A percentile compares a stretch with the other conserved stretches of the same genome.
Conservation (phyloP, 2,888 invertebrate species). For the Eretmocerus hayati region DNA sequence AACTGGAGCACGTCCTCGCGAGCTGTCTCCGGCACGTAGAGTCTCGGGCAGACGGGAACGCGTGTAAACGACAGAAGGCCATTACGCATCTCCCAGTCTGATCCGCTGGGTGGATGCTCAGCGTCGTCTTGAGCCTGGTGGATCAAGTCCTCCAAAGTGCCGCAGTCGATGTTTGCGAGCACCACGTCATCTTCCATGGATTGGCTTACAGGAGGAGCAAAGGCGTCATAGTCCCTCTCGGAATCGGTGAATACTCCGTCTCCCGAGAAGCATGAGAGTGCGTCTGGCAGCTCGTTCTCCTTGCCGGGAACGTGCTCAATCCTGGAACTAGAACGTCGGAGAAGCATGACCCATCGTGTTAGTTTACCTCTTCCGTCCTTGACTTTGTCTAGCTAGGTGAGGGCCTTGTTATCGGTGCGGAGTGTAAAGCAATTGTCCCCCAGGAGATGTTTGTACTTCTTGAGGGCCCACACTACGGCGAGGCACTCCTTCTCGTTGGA, state of each 20-base stretch:
- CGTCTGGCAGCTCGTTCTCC: neutral
- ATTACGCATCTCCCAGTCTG: too few species aligned
- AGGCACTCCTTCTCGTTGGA: conserved; percentile 18
- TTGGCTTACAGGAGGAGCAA: too few species aligned
- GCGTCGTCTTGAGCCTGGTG: too few species aligned
- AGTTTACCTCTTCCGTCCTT: conserved; percentile 21
- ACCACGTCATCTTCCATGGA: too few species aligned
- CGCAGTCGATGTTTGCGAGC: too few species aligned
- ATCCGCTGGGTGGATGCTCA: too few species aligned
- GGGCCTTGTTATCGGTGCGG: conserved; percentile 17
- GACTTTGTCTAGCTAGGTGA: conserved; percentile 20
- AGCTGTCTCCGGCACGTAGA: too few species aligned
- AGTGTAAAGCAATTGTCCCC: conserved; percentile 17
- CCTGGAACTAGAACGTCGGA: neutral
- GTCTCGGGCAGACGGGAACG: too few species aligned
- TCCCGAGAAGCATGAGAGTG: neutral
- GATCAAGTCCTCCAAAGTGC: too few species aligned
- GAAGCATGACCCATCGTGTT: neutral
- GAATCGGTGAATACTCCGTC: neutral
- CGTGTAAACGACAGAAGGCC: too few species aligned
- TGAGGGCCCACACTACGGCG: conserved; percentile 12
- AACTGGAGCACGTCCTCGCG: too few species aligned
- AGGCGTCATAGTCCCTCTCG: too few species aligned
- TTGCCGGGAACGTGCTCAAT: neutral
- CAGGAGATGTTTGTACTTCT: conserved; percentile 5